These are phyloP conservation scores for Antennarius striatus DNA, from an alignment of 2,113 vertebrate genomes.

Conservation along the genomic window DNA sequence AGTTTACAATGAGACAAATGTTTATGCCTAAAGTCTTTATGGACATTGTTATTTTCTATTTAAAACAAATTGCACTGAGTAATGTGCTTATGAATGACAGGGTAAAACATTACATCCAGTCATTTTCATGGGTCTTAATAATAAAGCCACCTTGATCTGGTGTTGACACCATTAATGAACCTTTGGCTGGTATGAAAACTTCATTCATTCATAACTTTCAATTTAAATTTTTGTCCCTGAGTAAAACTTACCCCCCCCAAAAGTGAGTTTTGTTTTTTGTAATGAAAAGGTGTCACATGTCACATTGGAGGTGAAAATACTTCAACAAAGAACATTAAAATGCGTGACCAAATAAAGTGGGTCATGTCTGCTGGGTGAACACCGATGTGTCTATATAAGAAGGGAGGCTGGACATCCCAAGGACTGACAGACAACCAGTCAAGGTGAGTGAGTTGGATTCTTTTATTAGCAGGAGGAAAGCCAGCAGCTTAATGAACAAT, in stretches of 20 bases:
- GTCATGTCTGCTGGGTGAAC: slow-evolving; percentile 40
- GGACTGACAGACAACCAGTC: slow-evolving; percentile 60
- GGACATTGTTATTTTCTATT: neutral
- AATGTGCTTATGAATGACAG: too few relatives aligned
- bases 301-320: slow-evolving; percentile 46
- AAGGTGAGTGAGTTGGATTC: slow-evolving; percentile 73
- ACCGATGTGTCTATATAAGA: slow-evolving; percentile 75
- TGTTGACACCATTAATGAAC: slow-evolving; percentile 6
- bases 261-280: neutral
- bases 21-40: neutral
- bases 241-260: neutral
- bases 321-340: slow-evolving; percentile 46
- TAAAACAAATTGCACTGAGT: neutral
- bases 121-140: neutral
- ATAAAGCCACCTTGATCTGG: neutral
- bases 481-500: slow-evolving; percentile 70
- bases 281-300: slow-evolving; percentile 20
- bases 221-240: slow-evolving; percentile 9
- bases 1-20: slow-evolving; percentile 15
- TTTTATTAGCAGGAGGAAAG: slow-evolving; percentile 65
- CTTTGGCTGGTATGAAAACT: neutral
- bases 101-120: too few relatives aligned
- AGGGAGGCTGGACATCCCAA: slow-evolving; percentile 48
- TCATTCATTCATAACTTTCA: slow-evolving; percentile 17
- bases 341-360: slow-evolving; percentile 76